Percentiles rank a stretch among this genome's conserved stretches.
Evolutionary conservation across 1,140 invertebrate genomes (phyloP).

Genomic region (Meloidogyne hapla): DNA sequence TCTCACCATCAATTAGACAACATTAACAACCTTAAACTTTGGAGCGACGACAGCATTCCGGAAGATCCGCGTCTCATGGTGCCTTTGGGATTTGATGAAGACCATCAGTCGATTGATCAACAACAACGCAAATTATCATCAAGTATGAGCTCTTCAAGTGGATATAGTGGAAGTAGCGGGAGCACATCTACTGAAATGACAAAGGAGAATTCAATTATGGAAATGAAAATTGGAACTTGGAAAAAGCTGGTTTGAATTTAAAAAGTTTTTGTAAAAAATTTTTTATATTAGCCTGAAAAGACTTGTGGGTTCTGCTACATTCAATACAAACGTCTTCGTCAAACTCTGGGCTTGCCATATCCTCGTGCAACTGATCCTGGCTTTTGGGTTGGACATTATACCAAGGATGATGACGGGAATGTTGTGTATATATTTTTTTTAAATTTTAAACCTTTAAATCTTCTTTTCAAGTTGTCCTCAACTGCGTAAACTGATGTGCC

Average conservation of each 20-base stretch:
- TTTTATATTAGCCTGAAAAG: slow-evolving; percentile 15
- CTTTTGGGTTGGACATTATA: slow-evolving; percentile 24
- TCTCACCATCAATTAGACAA: slow-evolving; percentile 5
- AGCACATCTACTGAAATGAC: background rate
- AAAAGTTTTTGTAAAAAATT: slow-evolving; percentile 5
- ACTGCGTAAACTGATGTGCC: slow-evolving; percentile 26
- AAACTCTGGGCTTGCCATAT: slow-evolving; percentile 1
- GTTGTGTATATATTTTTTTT: slow-evolving; percentile 20
- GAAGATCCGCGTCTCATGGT: background rate
- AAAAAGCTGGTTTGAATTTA: background rate
- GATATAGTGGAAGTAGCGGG: slow-evolving; percentile 18
- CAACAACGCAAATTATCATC: background rate
- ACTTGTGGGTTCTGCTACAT: slow-evolving; percentile 29
- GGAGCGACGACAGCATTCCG: slow-evolving; percentile 6
- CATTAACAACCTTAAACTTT: slow-evolving; percentile 16
- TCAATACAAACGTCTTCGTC: slow-evolving; percentile 27
- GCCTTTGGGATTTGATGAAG: background rate
- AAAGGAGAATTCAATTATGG: slow-evolving; percentile 3
- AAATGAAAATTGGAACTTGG: slow-evolving; percentile 20
- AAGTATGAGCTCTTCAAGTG: background rate
- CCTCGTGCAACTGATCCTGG: slow-evolving; percentile 26
- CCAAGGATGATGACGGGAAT: slow-evolving; percentile 21
- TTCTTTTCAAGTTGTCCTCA: slow-evolving; percentile 22
- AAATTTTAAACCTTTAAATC: background rate
- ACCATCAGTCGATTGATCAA: background rate